Conservation (phyloP, 2,888 invertebrate genomes). For the Drosophila gaucha region DNA sequence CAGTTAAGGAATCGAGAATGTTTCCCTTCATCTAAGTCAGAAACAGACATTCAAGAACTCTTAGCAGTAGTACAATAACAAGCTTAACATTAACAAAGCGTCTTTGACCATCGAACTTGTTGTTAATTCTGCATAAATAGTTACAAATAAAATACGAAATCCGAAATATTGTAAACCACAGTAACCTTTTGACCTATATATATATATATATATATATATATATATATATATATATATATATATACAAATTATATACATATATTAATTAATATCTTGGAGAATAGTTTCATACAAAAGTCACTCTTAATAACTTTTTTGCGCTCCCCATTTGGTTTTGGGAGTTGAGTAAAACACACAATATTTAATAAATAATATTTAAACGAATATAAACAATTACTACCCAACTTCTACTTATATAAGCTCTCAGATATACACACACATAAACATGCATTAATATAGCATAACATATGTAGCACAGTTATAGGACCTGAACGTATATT, state of each 20-base stretch:
- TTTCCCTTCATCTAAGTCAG: conserved; percentile 16
- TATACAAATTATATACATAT: not conserved
- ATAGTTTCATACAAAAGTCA: conserved; percentile 34
- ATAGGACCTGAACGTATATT: conserved; percentile 62
- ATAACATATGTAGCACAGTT: conserved; percentile 43
- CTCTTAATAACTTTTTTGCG: conserved; percentile 32
- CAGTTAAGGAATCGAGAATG: conserved; percentile 13
- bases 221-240: not conserved
- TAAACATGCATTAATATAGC: conserved; percentile 22
- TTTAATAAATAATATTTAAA: conserved; percentile 17
- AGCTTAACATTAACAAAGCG: conserved; percentile 64
- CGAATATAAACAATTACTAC: conserved; percentile 27
- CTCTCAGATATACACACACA: conserved; percentile 25
- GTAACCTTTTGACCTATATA: conserved; percentile 40
- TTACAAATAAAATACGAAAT: conserved; percentile 23
- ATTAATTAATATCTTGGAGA: not conserved
- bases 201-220: conserved; percentile 2
- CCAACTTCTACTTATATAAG: conserved; percentile 37
- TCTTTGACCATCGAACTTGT: conserved; percentile 81
- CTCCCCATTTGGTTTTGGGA: conserved; percentile 30
- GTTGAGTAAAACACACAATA: conserved; percentile 22
- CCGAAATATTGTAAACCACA: conserved; percentile 44
- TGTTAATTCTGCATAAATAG: conserved; percentile 60
- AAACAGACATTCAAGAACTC: conserved; percentile 15
- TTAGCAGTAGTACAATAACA: conserved; percentile 52